Evolutionary conservation across 2,113 vertebrate species (phyloP).

Genomic region (Mohoua ochrocephala): DNA sequence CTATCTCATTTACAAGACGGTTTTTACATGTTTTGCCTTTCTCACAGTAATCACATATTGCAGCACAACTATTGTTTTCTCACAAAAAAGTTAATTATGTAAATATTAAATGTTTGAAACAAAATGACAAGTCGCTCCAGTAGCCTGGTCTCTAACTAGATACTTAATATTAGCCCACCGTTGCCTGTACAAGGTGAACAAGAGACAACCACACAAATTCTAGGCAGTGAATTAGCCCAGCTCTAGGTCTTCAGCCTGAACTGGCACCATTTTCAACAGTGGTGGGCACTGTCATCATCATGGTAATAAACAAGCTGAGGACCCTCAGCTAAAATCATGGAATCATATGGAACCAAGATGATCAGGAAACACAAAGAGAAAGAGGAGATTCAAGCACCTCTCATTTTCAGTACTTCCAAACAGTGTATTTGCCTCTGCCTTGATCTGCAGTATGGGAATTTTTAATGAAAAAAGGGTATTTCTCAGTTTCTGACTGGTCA

Average conservation of each 20-base stretch:
- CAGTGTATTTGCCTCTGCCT: background rate
- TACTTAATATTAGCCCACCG: background rate
- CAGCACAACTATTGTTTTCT: background rate
- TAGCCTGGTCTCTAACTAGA: background rate
- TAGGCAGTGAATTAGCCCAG: background rate
- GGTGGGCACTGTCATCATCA: background rate
- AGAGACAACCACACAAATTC: background rate
- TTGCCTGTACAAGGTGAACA: background rate
- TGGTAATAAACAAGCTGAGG: background rate
- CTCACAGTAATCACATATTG: background rate
- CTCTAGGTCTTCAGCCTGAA: background rate
- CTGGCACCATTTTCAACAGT: background rate
- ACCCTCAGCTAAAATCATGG: background rate
- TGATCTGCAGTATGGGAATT: background rate
- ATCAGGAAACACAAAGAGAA: background rate
- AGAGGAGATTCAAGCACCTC: background rate
- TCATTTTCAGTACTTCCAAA: background rate
- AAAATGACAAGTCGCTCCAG: background rate
- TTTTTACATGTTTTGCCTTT: background rate
- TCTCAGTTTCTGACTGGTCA: background rate
- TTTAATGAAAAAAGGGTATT: background rate
- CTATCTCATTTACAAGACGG: background rate
- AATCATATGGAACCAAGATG: background rate
- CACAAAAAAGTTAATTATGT: background rate
- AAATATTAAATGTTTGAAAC: background rate